Conservation (phyloP, 1,140 invertebrate genomes). For the Oreohelix idahoensis region DNA sequence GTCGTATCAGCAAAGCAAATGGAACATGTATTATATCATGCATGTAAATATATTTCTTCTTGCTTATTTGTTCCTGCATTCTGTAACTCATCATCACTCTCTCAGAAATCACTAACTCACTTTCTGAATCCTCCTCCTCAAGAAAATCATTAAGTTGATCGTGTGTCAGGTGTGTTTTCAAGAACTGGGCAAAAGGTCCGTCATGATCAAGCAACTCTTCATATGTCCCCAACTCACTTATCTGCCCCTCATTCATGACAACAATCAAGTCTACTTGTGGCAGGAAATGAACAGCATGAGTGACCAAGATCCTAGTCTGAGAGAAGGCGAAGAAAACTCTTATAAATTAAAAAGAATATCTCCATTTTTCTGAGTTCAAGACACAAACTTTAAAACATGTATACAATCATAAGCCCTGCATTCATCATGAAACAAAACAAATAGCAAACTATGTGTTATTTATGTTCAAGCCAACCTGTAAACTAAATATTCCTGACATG, state of each 20-base stretch:
- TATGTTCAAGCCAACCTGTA: no score
- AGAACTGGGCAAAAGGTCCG: constrained; percentile 68
- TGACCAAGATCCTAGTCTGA: constrained; percentile 70
- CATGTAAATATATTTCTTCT: no score
- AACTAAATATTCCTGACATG: no score
- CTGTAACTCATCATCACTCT: neutral
- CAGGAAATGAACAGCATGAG: constrained; percentile 70
- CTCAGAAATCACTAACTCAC: constrained; percentile 42
- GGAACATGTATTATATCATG: no score
- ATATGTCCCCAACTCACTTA: constrained; percentile 70
- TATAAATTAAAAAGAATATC: neutral
- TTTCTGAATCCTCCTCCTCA: constrained; percentile 56
- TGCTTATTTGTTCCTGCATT: no score
- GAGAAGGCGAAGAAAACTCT: neutral
- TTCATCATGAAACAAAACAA: no score
- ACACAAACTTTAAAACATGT: no score
- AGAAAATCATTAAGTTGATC: constrained; percentile 42
- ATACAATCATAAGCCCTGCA: no score
- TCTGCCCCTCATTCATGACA: constrained; percentile 67
- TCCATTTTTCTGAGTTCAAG: no score
- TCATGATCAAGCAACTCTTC: constrained; percentile 61
- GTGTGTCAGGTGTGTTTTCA: constrained; percentile 52
- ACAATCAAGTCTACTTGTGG: constrained; percentile 70
- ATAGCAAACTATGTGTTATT: no score
- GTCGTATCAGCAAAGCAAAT: no score